phyloP scores from a whole-genome alignment of 2,888 invertebrate species.

The Microplitis deprimator region DNA sequence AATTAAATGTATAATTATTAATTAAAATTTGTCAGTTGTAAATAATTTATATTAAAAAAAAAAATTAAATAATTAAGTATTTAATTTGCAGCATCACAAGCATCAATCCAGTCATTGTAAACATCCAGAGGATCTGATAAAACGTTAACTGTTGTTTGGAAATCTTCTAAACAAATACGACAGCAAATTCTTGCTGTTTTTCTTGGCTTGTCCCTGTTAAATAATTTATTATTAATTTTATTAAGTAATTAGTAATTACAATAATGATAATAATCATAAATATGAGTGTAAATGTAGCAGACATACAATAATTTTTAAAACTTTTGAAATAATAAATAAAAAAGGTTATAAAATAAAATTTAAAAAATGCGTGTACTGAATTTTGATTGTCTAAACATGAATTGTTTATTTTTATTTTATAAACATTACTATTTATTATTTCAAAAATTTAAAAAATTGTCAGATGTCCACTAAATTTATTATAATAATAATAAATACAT shows the following conservation, averaged over 20 bases:
- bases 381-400: no score
- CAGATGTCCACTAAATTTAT: no score
- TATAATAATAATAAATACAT: not conserved
- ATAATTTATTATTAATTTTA: constrained; percentile 15
- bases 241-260: not conserved
- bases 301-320: no score
- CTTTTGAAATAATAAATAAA: no score
- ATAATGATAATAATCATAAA: no score
- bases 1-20: not conserved
- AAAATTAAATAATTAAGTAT: not conserved
- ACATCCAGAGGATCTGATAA: constrained; percentile 97
- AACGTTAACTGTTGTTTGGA: constrained; percentile 93
- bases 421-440: no score
- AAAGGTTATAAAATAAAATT: no score
- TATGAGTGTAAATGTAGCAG: no score
- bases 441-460: no score
- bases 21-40: not conserved
- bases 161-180: constrained; percentile 94
- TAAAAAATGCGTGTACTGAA: no score
- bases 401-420: no score
- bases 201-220: constrained; percentile 87
- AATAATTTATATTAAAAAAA: not conserved
- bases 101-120: constrained; percentile 99
- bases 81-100: constrained; percentile 93
- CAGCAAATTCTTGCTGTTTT: constrained; percentile 95